Base-by-base conservation (phyloP, 2,888 invertebrate genomes). In the Disparrhopalites patrizii region DNA sequence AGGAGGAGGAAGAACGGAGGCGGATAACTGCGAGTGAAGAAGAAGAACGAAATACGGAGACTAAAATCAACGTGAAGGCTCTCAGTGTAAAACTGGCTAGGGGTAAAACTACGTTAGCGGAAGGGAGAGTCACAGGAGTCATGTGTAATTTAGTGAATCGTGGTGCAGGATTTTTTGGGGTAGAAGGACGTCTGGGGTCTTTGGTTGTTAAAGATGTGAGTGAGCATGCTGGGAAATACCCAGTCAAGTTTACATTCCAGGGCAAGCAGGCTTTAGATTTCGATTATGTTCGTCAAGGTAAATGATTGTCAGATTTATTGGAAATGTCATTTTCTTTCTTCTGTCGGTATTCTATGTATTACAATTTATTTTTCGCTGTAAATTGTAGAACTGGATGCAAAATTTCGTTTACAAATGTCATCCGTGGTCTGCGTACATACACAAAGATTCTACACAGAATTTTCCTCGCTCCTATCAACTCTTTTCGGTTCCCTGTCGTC, bases 401-500 rank as follows among this genome's bases (percentile, higher is more conserved):
- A 85, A 68, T 80, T 95, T 55, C 84, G 84, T 69, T 79, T 96
- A 31, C 86, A 88, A 76, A 92, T 95, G 91, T 88, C 92, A 0
- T 93, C 96, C 0, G 90, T 96, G 1, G 86, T 90, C 76, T 95
- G 95, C 79, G 89, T 95, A 60, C 95, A 97, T 80, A 95, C 96
- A 0, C 92, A 93, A 77, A 84, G 95, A 62, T 98, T 97, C 81
- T 86, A 95, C 58, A 86, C 87, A 23, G 95, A 95, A 79, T 74
- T 75, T 67, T 70, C 70, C 2, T 54, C 56, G 7, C 50, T 73
- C 8, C 65, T 70, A 63, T 70, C 70, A 0, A 54, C 68, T 2
- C 40, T 75, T 5, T 75, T 75, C 65, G 71, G 73, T 3, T 76
- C 76, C 28, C 33, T 56, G 13, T 50, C 62, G 13, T 5, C 31